Conservation (phyloP, 2,888 invertebrate species). For the Habrosyne pyritoides region DNA sequence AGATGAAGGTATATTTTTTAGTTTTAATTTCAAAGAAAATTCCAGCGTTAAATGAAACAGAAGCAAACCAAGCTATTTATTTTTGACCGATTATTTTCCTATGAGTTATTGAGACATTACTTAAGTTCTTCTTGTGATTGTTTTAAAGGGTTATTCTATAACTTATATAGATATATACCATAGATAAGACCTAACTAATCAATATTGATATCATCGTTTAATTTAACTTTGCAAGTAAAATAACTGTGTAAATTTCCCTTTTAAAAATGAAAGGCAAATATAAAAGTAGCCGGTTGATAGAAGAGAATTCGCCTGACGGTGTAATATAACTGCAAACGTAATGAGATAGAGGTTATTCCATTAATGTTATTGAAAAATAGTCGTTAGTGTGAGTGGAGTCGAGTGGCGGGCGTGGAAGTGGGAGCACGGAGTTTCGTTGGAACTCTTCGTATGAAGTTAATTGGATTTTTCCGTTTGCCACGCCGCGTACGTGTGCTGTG, state of each 20-base stretch:
- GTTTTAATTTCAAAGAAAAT: too few relatives aligned
- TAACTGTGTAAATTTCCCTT: slow-evolving; percentile 23
- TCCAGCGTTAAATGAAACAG: too few relatives aligned
- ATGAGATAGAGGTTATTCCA: slow-evolving; percentile 55
- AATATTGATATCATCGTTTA: not conserved
- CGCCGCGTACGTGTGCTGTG: slow-evolving; percentile 66
- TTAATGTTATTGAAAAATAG: slow-evolving; percentile 74
- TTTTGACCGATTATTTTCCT: too few relatives aligned
- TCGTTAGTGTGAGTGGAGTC: slow-evolving; percentile 62
- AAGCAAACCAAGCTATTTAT: too few relatives aligned
- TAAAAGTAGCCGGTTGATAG: slow-evolving; percentile 29
- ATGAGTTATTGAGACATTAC: too few relatives aligned
- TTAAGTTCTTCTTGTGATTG: too few relatives aligned
- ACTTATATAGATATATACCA: too few relatives aligned
- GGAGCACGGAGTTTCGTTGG: slow-evolving; percentile 54
- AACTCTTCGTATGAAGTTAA: slow-evolving; percentile 75
- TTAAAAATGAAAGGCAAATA: slow-evolving; percentile 34
- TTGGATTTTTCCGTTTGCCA: slow-evolving; percentile 80
- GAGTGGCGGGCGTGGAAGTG: slow-evolving; percentile 33
- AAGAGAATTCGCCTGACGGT: slow-evolving; percentile 29
- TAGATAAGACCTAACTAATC: too few relatives aligned
- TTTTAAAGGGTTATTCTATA: too few relatives aligned
- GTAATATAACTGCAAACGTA: slow-evolving; percentile 40
- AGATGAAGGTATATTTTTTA: too few relatives aligned
- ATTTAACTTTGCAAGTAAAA: not conserved